These are phyloP conservation scores for Pristionchus fissidentatus DNA, from an alignment of 2,888 invertebrate species.

Conservation along the genomic window DNA sequence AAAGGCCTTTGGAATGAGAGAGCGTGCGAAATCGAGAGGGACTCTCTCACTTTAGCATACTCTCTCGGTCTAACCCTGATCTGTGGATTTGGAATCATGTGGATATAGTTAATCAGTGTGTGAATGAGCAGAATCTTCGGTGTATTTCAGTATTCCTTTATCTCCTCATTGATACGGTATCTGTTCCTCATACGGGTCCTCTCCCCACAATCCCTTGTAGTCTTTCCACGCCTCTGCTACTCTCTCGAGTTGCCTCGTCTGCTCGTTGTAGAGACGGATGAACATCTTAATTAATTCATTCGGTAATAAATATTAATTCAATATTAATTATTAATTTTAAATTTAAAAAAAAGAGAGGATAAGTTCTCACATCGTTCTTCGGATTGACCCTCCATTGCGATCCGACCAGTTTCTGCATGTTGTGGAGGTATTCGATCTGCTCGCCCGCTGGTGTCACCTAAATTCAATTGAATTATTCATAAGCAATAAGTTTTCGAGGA, in stretches of 20 bases:
- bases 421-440: constrained; percentile 40
- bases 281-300: constrained; percentile 24
- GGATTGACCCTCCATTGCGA: background rate
- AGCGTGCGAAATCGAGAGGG: no score
- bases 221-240: constrained; percentile 40
- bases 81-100: no score
- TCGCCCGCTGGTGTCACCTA: constrained; percentile 31
- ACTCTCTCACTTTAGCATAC: no score
- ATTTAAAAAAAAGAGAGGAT: background rate
- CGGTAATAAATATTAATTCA: background rate
- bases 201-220: constrained; percentile 47
- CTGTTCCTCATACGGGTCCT: constrained; percentile 15
- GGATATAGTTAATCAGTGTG: no score
- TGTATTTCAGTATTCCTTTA: no score
- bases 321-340: background rate
- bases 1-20: no score
- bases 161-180: background rate
- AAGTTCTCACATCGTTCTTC: constrained; percentile 18
- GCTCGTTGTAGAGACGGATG: constrained; percentile 4
- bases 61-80: no score
- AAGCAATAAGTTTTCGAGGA: no score
- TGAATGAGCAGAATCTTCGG: no score
- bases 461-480: no score
- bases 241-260: background rate
- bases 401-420: constrained; percentile 22